These are phyloP conservation scores for Pipistrellus kuhlii DNA, from an alignment of 2,797 vertebrate species.

Conservation along the genomic window DNA sequence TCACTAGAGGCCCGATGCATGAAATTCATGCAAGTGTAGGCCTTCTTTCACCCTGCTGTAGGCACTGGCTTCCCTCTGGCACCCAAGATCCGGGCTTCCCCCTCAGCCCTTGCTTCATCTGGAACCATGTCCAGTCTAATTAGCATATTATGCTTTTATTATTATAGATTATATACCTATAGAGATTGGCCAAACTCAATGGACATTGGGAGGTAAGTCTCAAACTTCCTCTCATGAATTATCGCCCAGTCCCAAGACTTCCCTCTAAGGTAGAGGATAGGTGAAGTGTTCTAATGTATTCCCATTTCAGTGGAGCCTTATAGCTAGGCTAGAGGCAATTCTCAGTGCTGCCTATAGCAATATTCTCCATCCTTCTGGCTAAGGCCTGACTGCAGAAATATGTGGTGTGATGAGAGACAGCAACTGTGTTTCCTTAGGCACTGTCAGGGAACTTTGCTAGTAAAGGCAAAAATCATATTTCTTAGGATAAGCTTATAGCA, in stretches of 20 bases:
- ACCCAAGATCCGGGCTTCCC: no score
- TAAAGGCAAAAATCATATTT: background rate
- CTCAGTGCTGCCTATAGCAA: conserved; percentile 8
- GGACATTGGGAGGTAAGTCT: background rate
- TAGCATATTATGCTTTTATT: no score
- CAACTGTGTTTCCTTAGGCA: background rate
- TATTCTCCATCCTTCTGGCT: background rate
- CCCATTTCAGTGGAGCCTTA: conserved; percentile 12
- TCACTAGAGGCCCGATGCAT: background rate
- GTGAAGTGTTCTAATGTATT: conserved; percentile 21
- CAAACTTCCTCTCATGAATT: background rate
- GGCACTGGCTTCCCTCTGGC: no score
- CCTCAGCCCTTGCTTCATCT: accelerated
- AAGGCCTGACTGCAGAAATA: conserved; percentile 1
- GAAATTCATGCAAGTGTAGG: no score
- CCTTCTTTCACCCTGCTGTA: no score
- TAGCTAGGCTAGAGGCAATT: conserved; percentile 10
- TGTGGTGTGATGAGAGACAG: background rate
- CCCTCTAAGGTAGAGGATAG: background rate
- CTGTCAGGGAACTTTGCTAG: background rate
- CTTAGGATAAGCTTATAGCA: background rate
- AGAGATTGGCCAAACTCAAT: background rate
- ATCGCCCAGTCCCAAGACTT: background rate
- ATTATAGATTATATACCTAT: background rate
- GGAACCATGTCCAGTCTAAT: no score